A percentile compares a stretch with the other conserved stretches of the same genome.
These are phyloP conservation scores for Bos javanicus DNA, from an alignment of 2,113 vertebrate genomes.

Conservation along the genomic window DNA sequence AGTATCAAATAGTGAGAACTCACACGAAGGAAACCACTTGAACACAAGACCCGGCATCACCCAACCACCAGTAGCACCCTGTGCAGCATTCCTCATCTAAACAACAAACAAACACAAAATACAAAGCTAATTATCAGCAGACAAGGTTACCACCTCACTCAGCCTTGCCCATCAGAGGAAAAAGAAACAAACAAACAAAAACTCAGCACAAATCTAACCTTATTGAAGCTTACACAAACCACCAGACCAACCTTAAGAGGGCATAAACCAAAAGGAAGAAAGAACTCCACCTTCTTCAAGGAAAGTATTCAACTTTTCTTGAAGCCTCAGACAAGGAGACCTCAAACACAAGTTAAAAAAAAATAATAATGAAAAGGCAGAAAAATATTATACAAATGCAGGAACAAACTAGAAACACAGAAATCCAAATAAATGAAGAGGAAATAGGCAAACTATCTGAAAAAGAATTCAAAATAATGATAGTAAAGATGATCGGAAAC, in stretches of 20 bases:
- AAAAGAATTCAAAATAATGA: too few species aligned
- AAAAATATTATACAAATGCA: too few species aligned
- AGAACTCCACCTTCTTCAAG: neutral
- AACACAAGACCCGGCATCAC: too few species aligned
- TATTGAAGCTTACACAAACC: neutral
- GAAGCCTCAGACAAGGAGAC: neutral
- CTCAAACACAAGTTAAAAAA: neutral
- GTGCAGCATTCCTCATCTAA: too few species aligned
- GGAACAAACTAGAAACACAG: too few species aligned
- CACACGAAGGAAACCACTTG: too few species aligned
- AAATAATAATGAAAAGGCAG: too few species aligned
- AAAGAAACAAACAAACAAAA: neutral
- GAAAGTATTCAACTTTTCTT: neutral
- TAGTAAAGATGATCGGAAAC: too few species aligned
- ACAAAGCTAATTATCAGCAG: neutral
- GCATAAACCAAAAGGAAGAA: neutral
- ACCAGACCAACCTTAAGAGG: neutral
- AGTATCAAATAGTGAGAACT: neutral
- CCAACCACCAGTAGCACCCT: neutral
- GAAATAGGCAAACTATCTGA: too few species aligned
- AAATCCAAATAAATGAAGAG: neutral
- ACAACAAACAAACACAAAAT: neutral
- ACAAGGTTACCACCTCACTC: neutral
- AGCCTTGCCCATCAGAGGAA: too few species aligned
- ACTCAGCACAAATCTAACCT: neutral